Percentiles rank a stretch among this genome's conserved stretches.
phyloP scores from a whole-genome alignment of 2,113 vertebrate species.

The Toxotes chatareus region DNA sequence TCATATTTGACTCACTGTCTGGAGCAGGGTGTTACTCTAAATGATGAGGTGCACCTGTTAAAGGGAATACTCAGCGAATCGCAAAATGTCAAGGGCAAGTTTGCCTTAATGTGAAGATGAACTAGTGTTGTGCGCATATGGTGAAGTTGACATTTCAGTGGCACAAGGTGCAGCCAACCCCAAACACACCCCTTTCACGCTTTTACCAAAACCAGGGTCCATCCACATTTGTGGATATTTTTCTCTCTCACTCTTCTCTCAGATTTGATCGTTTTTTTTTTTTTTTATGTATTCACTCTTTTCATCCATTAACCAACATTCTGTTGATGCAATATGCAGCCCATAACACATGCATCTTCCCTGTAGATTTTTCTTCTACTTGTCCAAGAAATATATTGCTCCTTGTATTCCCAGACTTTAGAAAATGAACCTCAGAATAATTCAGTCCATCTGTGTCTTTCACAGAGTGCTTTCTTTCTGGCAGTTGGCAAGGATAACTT shows the following conservation, averaged over 20 bases:
- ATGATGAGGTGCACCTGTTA: slow-evolving; percentile 59
- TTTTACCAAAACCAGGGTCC: background rate
- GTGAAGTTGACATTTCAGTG: slow-evolving; percentile 57
- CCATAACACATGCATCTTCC: background rate
- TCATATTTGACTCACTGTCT: slow-evolving; percentile 39
- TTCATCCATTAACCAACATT: slow-evolving; percentile 4
- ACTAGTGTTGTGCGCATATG: slow-evolving; percentile 14
- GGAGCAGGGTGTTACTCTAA: slow-evolving; percentile 35
- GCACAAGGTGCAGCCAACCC: slow-evolving; percentile 20
- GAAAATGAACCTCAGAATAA: slow-evolving; percentile 23
- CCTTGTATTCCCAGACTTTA: background rate
- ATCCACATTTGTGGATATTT: slow-evolving; percentile 1
- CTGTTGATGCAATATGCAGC: background rate
- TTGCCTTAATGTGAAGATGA: slow-evolving; percentile 51
- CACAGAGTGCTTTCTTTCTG: background rate
- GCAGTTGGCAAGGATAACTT: slow-evolving; percentile 26
- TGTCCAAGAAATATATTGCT: background rate
- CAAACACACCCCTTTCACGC: slow-evolving; percentile 18
- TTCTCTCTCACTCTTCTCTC: background rate
- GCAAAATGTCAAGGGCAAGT: slow-evolving; percentile 76
- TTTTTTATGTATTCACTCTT: background rate
- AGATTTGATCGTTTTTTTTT: background rate
- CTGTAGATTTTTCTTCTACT: background rate
- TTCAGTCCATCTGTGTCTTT: slow-evolving; percentile 35
- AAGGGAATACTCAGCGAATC: slow-evolving; percentile 45